These are phyloP conservation scores for Archocentrus centrarchus DNA, from an alignment of 2,113 vertebrate genomes.

Conservation along the genomic window DNA sequence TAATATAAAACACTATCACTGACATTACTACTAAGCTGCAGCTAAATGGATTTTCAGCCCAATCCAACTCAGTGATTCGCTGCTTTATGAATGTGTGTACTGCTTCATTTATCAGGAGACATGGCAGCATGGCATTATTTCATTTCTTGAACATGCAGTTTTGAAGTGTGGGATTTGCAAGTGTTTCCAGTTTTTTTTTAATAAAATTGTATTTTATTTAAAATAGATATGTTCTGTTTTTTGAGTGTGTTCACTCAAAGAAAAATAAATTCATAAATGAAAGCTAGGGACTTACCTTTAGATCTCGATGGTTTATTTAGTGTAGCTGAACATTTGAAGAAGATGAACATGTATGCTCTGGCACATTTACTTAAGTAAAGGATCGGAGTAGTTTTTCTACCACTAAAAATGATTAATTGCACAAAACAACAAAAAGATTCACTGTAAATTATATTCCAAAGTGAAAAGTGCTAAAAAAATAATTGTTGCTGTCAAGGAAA, in stretches of 20 bases:
- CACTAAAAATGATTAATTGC: background rate
- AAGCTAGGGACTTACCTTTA: background rate
- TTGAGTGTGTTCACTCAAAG: background rate
- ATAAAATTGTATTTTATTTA: background rate
- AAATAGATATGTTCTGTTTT: background rate
- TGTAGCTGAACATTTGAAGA: background rate
- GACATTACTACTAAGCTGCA: conserved; percentile 25
- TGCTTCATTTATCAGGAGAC: background rate
- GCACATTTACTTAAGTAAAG: background rate
- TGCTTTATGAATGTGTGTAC: conserved; percentile 3
- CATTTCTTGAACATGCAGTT: background rate
- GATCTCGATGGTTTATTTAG: background rate
- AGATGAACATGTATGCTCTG: background rate
- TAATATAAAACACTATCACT: conserved; percentile 4
- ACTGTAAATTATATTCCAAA: background rate
- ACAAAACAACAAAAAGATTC: background rate
- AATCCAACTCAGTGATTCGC: conserved; percentile 1
- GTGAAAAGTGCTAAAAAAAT: background rate
- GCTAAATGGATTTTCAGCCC: background rate
- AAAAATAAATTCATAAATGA: background rate
- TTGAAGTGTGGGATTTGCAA: background rate
- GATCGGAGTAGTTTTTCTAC: background rate
- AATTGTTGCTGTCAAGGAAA: background rate
- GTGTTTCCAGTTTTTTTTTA: accelerated
- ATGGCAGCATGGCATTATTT: background rate